Evolutionary conservation across 2,888 invertebrate genomes (phyloP).

Genomic region (Linyphia triangularis): DNA sequence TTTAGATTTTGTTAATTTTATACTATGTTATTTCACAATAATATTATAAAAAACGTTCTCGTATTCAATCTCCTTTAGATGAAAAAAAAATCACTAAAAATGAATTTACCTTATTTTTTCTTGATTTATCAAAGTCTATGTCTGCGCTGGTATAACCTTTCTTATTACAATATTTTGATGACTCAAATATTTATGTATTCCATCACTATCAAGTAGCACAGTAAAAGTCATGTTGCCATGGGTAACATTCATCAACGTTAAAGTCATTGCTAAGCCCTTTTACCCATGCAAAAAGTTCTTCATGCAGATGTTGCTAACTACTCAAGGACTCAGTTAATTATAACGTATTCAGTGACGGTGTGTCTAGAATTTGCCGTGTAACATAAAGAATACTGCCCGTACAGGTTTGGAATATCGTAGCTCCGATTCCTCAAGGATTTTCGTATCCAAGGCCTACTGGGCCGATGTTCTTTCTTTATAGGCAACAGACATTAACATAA

Average conservation of each 20-base stretch:
- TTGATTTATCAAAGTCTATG: too few relatives aligned
- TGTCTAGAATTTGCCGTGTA: conserved; percentile 24
- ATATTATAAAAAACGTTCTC: too few relatives aligned
- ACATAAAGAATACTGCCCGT: conserved; percentile 46
- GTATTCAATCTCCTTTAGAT: too few relatives aligned
- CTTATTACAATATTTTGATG: too few relatives aligned
- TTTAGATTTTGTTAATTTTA: too few relatives aligned
- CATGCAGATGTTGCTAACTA: conserved; percentile 22
- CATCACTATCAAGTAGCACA: conserved; percentile 11
- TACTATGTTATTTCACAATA: too few relatives aligned
- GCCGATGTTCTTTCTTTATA: conserved; percentile 44
- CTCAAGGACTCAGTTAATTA: conserved; percentile 45
- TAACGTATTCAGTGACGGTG: conserved; percentile 39
- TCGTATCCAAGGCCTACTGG: conserved; percentile 35
- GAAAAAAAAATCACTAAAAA: too few relatives aligned
- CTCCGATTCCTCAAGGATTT: conserved; percentile 46
- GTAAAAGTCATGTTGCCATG: conserved; percentile 15
- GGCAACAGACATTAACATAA: conserved; percentile 49
- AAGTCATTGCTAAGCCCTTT: conserved; percentile 5
- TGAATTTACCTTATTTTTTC: too few relatives aligned
- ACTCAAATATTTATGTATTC: too few relatives aligned
- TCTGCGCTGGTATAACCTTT: too few relatives aligned
- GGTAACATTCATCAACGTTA: conserved; percentile 31
- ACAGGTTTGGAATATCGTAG: conserved; percentile 55
- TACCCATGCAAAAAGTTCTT: neutral